Conservation (phyloP, 2,888 invertebrate genomes). For the Noctua pronuba region DNA sequence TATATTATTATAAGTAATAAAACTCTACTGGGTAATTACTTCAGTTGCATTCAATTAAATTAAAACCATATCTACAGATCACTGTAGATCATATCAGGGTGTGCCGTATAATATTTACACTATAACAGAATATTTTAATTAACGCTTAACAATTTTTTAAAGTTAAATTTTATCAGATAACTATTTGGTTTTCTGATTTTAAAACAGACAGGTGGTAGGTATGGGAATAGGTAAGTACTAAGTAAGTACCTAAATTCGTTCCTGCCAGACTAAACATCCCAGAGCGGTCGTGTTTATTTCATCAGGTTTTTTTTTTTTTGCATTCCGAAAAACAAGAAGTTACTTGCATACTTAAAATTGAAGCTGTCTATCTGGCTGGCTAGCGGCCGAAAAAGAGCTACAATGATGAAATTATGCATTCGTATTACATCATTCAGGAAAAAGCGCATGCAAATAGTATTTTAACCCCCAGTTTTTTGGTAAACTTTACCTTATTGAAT, state of each 20-base stretch:
- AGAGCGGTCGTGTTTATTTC: conserved; percentile 11
- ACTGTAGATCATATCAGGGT: conserved; percentile 16
- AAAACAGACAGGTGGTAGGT: not conserved
- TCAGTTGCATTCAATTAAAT: not conserved
- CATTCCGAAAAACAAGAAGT: not conserved
- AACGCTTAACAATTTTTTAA: not conserved
- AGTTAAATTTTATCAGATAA: not conserved
- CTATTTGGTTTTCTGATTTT: not conserved
- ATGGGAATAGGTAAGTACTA: not conserved
- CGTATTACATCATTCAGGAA: conserved; percentile 29
- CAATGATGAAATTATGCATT: not conserved
- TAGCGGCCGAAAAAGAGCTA: not conserved
- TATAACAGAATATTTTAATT: conserved; percentile 17
- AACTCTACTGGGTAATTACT: not conserved
- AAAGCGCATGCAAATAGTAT: not conserved
- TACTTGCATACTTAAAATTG: not conserved
- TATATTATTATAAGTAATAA: not conserved
- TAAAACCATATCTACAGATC: not conserved
- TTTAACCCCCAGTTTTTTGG: not conserved
- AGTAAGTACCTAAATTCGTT: not conserved
- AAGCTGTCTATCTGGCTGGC: not conserved
- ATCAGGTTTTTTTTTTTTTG: not conserved
- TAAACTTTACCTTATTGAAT: not conserved
- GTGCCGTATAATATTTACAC: conserved; percentile 6
- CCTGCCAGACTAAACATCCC: conserved; percentile 28